phyloP scores from a whole-genome alignment of 1,140 invertebrate species.

The Carcinoscorpius rotundicauda region DNA sequence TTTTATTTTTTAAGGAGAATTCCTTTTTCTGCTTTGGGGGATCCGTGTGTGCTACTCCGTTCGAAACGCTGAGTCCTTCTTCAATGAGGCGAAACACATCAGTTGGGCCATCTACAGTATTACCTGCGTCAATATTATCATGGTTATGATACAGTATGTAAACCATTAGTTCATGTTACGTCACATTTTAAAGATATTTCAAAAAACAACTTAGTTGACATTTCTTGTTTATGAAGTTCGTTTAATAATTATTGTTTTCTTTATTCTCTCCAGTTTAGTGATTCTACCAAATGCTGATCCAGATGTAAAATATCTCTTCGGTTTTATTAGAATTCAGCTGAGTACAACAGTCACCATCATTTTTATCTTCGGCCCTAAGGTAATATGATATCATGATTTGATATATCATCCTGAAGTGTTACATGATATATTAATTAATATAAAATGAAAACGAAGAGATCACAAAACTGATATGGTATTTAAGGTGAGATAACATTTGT shows the following conservation, averaged over 20 bases:
- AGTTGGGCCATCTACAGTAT: constrained; percentile 90
- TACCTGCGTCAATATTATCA: constrained; percentile 72
- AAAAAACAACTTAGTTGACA: no score
- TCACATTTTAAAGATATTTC: no score
- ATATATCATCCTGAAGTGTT: no score
- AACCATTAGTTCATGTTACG: no score
- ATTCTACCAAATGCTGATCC: constrained; percentile 71
- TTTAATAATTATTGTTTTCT: no score
- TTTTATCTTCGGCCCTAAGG: constrained; percentile 70
- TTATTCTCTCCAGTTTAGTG: constrained; percentile 49
- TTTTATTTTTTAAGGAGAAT: constrained; percentile 48
- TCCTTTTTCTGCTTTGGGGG: constrained; percentile 78
- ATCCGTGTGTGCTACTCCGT: constrained; percentile 77
- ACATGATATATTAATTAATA: no score
- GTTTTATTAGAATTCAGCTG: constrained; percentile 70
- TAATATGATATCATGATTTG: background rate
- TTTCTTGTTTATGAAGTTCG: no score
- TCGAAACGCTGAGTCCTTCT: constrained; percentile 74
- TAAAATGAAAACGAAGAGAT: no score
- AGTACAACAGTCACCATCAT: constrained; percentile 70
- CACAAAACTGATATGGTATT: no score
- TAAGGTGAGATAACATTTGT: no score
- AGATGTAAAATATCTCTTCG: constrained; percentile 73
- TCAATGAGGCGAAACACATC: constrained; percentile 80
- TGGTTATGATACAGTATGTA: constrained; percentile 82